Evolutionary conservation across 2,113 vertebrate genomes (phyloP).

Genomic region (Seriola dumerili): DNA sequence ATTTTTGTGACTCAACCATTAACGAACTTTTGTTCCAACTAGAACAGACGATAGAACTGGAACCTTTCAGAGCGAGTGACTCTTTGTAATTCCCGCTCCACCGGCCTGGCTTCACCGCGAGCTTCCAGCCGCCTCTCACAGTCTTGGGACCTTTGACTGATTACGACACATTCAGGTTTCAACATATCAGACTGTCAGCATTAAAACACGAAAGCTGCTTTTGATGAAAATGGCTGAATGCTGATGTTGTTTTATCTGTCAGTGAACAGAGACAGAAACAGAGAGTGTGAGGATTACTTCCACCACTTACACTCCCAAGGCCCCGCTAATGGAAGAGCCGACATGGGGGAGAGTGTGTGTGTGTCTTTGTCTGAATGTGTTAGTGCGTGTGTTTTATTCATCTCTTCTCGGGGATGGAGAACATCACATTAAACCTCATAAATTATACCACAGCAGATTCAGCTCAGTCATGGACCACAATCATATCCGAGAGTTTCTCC

Average conservation of each 20-base stretch:
- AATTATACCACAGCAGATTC: constrained; percentile 18
- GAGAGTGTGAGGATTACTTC: constrained; percentile 76
- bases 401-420: neutral
- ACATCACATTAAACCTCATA: neutral
- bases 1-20: too few species aligned
- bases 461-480: neutral
- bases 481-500: neutral
- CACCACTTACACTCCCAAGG: constrained; percentile 71
- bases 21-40: too few species aligned
- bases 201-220: neutral
- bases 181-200: constrained; percentile 9
- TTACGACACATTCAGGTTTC: neutral
- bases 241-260: constrained; percentile 56
- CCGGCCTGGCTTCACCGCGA: too few species aligned
- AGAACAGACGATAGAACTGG: too few species aligned
- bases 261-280: constrained; percentile 45
- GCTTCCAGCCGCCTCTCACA: too few species aligned
- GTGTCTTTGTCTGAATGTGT: neutral
- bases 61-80: too few species aligned
- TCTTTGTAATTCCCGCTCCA: too few species aligned
- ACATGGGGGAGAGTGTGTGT: constrained; percentile 31
- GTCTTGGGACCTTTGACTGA: neutral
- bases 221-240: constrained; percentile 13
- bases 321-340: constrained; percentile 62
- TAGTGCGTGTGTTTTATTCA: neutral